phyloP scores from a whole-genome alignment of 2,888 invertebrate species.

The Torymus aiolomorphi region DNA sequence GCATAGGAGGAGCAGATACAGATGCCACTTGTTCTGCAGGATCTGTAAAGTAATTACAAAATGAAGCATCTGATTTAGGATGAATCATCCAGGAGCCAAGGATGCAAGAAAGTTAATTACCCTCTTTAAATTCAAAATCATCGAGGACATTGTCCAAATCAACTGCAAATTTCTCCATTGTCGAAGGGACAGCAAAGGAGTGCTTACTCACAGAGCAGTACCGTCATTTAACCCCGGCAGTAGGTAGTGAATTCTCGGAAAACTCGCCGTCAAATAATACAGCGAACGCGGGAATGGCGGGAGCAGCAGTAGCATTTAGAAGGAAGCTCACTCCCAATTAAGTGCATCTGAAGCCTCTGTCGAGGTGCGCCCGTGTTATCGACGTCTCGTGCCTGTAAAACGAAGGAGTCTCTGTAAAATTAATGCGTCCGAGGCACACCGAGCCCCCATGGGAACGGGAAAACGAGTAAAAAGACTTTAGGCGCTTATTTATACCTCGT shows the following conservation, averaged over 20 bases:
- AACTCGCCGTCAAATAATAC: slow-evolving; percentile 43
- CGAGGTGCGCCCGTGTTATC: slow-evolving; percentile 15
- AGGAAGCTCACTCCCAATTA: slow-evolving; percentile 26
- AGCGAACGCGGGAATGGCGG: slow-evolving; percentile 39
- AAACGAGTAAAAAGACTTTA: slow-evolving; percentile 11
- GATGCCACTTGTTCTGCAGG: slow-evolving; percentile 72
- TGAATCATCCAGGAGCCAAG: too few species aligned
- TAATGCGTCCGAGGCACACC: neutral
- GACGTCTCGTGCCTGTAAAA: slow-evolving; percentile 24
- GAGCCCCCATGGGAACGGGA: neutral
- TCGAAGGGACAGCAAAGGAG: slow-evolving; percentile 44
- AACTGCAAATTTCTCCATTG: slow-evolving; percentile 81
- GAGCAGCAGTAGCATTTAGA: slow-evolving; percentile 40
- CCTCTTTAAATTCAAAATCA: slow-evolving; percentile 88
- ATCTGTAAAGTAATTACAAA: slow-evolving; percentile 63
- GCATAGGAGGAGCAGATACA: slow-evolving; percentile 60
- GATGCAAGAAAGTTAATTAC: slow-evolving; percentile 63
- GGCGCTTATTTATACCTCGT: slow-evolving; percentile 57
- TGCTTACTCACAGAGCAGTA: slow-evolving; percentile 49
- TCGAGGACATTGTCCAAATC: slow-evolving; percentile 91
- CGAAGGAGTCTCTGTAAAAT: neutral
- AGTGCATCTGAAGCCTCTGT: slow-evolving; percentile 46
- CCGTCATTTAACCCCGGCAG: slow-evolving; percentile 60
- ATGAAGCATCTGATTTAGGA: too few species aligned
- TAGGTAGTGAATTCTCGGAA: slow-evolving; percentile 9